Evolutionary conservation across 1,140 invertebrate species (phyloP), one percentile per base, ranked within the genome.

Genomic region (Brachionus plicatilis): DNA sequence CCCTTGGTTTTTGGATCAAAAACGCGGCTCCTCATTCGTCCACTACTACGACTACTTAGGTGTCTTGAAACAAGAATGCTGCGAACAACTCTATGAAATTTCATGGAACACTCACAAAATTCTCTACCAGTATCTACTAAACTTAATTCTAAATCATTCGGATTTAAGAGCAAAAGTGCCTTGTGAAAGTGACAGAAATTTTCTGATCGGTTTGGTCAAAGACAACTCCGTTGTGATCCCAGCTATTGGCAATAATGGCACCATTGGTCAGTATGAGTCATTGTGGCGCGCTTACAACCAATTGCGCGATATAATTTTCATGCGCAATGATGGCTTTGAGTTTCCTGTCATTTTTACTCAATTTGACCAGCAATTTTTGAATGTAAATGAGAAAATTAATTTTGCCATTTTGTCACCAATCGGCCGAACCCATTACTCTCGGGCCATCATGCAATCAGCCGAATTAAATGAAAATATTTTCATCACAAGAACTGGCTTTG

Each of bases 331-430:
- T 12, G 66, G 66, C 1, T 68, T 68, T 68, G 66, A 68, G 29
- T 33, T 68, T 37, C 66, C 66, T 11, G 33, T 68, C 27, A 68
- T 68, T 33, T 68, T 68, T 68, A 12, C 12, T 14, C 3, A 68
- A 33, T 68, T 68, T 68, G 27, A 68, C 33, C 33, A 33, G 33
- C 3, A 68, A 12, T 33, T 68, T 68, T 68, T 68, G 33, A 41
- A 68, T 6, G 33, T 41, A n/a, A 12, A 68, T n/a, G n/a, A 68
- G 5, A 68, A 68, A 41, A 41, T 33, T 33, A 68, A 68, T 41
- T 41, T 68, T 68, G 66, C 66, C 14, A 68, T 68, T 68, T 33
- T 68, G 66, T 68, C 66, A 11, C 66, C 66, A 33, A n/a, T 68
- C 8, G 66, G 66, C n/a, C 20, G 66, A 29, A 68, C 66, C 6